Evolutionary conservation across 2,797 vertebrate genomes (phyloP), one percentile per base, ranked within the genome.

Genomic region (Phrynocephalus forsythii): DNA sequence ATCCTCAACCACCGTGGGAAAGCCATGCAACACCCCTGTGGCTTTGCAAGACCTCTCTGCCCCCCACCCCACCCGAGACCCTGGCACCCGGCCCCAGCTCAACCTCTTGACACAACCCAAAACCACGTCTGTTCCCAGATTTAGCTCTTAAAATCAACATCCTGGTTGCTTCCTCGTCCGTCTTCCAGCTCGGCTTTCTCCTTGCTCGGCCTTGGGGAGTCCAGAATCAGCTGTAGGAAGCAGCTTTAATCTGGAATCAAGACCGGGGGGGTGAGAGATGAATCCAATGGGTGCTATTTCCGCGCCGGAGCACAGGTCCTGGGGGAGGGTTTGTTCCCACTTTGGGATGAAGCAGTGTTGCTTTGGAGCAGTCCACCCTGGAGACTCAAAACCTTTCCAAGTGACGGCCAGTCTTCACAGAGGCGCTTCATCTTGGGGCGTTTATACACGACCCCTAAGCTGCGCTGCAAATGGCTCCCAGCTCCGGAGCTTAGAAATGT

Each of bases 281-380:
- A 30, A 28, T 18, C 33, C 1, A 15, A 18, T 2, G 3, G 20
- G n/a, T 48, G 16, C 13, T 1, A 5, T 20, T 1, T 9, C 11
- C 5, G 4, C 2, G 6, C 60, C 28, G n/a, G n/a, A 48, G 9
- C 1, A 0, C 15, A 66, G 5, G 18, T 11, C 69, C 9, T 0
- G 1, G 13, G 52, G 52, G 11, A 10, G 6, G 52, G 13, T 7
- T 56, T 56, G 11, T 56, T 56, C 13, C 52, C 52, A 56, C 13
- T 1, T 7, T 56, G 52, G 52, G 52, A 56, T 1, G 52, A 56
- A 7, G 52, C 20, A 13, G 56, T 60, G 24, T 15, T 7, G 10
- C 30, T 30, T 67, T 16, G 1, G 24, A 81, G 60, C 10, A 63
- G 52, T 56, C 52, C 52, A 56, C 52, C 52, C 52, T 1, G 10